A percentile compares a stretch with the other conserved stretches of the same genome.
These are phyloP conservation scores for Subanguina moxae DNA, from an alignment of 1,140 invertebrate species.

Conservation along the genomic window DNA sequence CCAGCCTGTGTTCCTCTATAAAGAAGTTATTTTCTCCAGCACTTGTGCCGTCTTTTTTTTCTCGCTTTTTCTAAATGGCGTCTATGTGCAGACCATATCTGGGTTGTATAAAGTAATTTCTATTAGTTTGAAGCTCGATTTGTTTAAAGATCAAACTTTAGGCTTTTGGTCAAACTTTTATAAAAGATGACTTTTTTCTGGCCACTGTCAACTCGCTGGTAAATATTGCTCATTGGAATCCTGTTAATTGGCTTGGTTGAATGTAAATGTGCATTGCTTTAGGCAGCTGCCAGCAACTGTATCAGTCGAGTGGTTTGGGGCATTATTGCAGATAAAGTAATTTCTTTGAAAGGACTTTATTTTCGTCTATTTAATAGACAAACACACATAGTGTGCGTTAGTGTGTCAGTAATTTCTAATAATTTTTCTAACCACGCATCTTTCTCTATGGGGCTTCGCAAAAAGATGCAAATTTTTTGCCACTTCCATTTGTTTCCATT, in stretches of 20 bases:
- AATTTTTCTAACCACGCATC: too few relatives aligned
- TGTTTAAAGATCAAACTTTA: constrained; percentile 22
- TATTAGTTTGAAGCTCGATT: not conserved
- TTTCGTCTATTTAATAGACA: too few relatives aligned
- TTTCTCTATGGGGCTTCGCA: too few relatives aligned
- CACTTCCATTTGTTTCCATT: too few relatives aligned
- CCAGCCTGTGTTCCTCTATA: not conserved
- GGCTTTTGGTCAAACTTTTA: constrained; percentile 50
- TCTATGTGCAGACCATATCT: constrained; percentile 39
- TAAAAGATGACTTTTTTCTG: constrained; percentile 46
- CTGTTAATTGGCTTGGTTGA: too few relatives aligned
- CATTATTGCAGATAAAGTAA: constrained; percentile 38
- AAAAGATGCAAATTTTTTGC: too few relatives aligned
- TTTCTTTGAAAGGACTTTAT: too few relatives aligned
- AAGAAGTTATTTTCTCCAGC: constrained; percentile 12
- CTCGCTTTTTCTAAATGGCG: constrained; percentile 36
- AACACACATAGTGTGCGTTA: too few relatives aligned
- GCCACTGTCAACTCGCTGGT: constrained; percentile 49
- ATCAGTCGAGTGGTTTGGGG: constrained; percentile 48
- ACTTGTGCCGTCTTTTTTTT: constrained; percentile 29
- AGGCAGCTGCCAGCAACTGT: constrained; percentile 43
- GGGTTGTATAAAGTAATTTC: constrained; percentile 39
- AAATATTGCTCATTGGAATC: too few relatives aligned
- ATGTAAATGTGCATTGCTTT: too few relatives aligned
- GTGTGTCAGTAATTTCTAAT: too few relatives aligned